These are phyloP conservation scores for Psilopogon haemacephalus DNA, from an alignment of 2,113 vertebrate genomes.

Conservation along the genomic window DNA sequence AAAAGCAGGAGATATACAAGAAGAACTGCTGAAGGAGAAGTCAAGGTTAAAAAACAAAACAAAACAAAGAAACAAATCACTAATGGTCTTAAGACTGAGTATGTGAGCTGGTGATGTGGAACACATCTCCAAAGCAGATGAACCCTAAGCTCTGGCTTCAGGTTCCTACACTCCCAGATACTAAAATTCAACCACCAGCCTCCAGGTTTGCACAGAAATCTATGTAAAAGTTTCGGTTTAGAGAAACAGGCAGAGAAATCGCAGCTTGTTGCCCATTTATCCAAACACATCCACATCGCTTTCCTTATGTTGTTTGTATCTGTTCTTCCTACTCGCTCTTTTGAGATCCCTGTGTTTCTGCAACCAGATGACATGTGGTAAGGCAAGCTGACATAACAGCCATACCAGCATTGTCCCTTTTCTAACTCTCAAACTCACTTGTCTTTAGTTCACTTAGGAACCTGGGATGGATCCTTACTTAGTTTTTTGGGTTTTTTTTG, in stretches of 20 bases:
- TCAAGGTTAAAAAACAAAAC: not conserved
- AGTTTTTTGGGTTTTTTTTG: not conserved
- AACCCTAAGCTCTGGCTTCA: not conserved
- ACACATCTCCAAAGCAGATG: not conserved
- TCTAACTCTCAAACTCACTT: not conserved
- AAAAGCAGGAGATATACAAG: not conserved
- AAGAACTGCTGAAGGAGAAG: not conserved
- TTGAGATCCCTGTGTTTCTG: not conserved
- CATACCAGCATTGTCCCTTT: not conserved
- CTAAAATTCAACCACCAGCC: not conserved
- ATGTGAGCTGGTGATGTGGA: not conserved
- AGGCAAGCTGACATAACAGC: not conserved
- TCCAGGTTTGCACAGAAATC: not conserved
- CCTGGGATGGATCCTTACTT: not conserved
- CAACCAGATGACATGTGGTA: not conserved
- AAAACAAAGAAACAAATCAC: not conserved
- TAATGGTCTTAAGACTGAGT: not conserved
- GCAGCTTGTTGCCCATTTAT: not conserved
- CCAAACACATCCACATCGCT: not conserved
- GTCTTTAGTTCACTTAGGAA: not conserved
- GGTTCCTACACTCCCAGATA: not conserved
- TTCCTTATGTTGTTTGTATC: not conserved
- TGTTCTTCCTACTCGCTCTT: not conserved
- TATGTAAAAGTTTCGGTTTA: not conserved
- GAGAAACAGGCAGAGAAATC: not conserved